Percentiles rank a stretch among this genome's conserved stretches.
These are phyloP conservation scores for Geotrypetes seraphini DNA, from an alignment of 2,797 vertebrate genomes.

Conservation along the genomic window DNA sequence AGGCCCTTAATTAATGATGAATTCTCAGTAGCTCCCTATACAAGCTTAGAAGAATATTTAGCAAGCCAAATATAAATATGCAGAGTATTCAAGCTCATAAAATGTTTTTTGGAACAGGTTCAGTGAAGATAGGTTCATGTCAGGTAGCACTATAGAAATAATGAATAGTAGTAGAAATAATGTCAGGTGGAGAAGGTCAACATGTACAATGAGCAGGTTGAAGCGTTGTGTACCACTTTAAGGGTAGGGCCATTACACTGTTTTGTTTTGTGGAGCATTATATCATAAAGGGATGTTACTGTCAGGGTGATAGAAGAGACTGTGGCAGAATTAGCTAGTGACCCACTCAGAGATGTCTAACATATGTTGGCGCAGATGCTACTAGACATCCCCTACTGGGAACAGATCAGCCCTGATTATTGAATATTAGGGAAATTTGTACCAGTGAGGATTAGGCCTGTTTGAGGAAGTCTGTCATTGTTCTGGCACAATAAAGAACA, in stretches of 20 bases:
- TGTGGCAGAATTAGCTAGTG: slow-evolving; percentile 47
- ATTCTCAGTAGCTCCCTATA: too few species aligned
- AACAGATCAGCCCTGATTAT: slow-evolving; percentile 49
- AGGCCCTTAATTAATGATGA: not conserved
- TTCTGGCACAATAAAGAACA: slow-evolving; percentile 29
- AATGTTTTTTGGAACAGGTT: too few species aligned
- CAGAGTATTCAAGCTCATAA: too few species aligned
- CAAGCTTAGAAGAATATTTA: too few species aligned
- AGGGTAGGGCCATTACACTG: slow-evolving; percentile 30
- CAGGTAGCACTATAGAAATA: too few species aligned
- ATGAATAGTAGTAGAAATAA: too few species aligned
- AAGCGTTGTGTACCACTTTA: slow-evolving; percentile 42
- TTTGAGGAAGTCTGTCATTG: slow-evolving; percentile 30
- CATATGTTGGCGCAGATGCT: slow-evolving; percentile 62
- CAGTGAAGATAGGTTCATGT: too few species aligned
- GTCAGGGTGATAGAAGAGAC: slow-evolving; percentile 32
- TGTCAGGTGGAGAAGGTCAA: slow-evolving; percentile 18
- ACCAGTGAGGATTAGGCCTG: slow-evolving; percentile 41
- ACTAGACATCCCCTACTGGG: slow-evolving; percentile 36
- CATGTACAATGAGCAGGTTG: slow-evolving; percentile 18
- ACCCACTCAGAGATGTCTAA: slow-evolving; percentile 51
- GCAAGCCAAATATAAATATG: too few species aligned
- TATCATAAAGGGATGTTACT: slow-evolving; percentile 26
- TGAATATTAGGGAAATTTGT: slow-evolving; percentile 67
- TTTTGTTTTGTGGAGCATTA: slow-evolving; percentile 30